Conservation (phyloP, 2,797 vertebrate species). For the Pseudopleuronectes americanus region DNA sequence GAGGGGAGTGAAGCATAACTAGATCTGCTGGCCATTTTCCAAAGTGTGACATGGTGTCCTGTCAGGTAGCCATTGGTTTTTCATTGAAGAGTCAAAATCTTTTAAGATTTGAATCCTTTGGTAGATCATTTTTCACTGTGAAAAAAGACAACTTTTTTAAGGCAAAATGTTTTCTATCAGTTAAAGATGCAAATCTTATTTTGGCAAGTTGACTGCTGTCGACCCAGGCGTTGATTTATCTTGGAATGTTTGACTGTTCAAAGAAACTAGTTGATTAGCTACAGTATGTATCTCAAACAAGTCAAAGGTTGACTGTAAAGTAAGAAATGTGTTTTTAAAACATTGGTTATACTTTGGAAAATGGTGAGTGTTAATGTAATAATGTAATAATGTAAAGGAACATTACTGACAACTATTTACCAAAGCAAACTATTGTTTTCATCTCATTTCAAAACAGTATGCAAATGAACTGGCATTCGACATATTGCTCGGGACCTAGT, state of each 20-base stretch:
- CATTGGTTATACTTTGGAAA: conserved; percentile 43
- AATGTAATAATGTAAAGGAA: conserved; percentile 7
- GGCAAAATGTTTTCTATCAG: no score
- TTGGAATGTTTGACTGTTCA: not conserved
- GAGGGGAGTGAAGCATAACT: conserved; percentile 48
- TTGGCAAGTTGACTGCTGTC: no score
- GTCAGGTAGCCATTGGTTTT: no score
- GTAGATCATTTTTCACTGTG: no score
- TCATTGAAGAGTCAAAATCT: no score
- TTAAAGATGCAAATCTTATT: no score
- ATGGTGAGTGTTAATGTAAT: conserved; percentile 20
- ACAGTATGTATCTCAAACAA: not conserved
- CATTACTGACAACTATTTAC: conserved; percentile 27
- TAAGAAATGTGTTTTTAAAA: not conserved
- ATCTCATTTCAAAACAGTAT: not conserved
- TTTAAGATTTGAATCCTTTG: no score
- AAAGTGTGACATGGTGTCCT: conserved; percentile 36
- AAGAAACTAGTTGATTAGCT: not conserved
- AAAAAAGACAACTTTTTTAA: no score
- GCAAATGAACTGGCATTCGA: not conserved
- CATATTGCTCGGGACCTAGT: no score
- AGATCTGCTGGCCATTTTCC: conserved; percentile 50
- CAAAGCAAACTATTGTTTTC: conserved; percentile 28
- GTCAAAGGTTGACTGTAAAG: conserved; percentile 5
- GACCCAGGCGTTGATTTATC: no score